Base-by-base conservation (phyloP, 2,888 invertebrate species). In the Thumatha senex region DNA sequence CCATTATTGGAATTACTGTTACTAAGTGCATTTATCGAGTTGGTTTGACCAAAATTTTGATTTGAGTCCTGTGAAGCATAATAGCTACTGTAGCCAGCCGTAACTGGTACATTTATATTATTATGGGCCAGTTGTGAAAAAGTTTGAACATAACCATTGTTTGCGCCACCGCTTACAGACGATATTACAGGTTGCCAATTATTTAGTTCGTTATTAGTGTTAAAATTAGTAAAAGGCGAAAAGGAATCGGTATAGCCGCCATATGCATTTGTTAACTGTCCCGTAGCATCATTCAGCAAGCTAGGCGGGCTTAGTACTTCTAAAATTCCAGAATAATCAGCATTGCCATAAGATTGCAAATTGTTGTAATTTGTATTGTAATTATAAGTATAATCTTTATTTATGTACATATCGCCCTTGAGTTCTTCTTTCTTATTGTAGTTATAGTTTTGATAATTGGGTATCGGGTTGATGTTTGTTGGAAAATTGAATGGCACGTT, bases 351-450 rank as follows among this genome's bases (percentile, higher is more conserved):
- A 2, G n/a, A 29, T 14, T 29, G 24, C 36, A 9, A 9, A 15
- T 36, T 13, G 9, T 36, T 36, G 14, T 36, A 14, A 36, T 36
- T 36, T 14, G 14, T 33, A 15, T 42, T 42, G 33, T 42, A 15
- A 42, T 42, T 44, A 10, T 39, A 34, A 14, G 10, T 63, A 49
- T 3, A 55, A 33, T 73, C 57, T 33, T 65, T 64, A 47, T 75
- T 69, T 44, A 74, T 54, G 51, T 70, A 74, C 30, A 60, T 45
- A 53, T 72, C 72, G 46, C 75, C 69, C 44, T 64, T 59, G 7
- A 10, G 12, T 42, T 72, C 67, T 1, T 63, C 39, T 11, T 31
- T 43, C 5, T 40, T 35, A 24, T 12, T 54, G n/a, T 35, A 44
- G 18, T 13, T 12, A 15, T 44, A 35, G 1, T 7, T 33, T 18